Conservation (phyloP, 37 sponge, comb jelly and placozoan species). For the Lycopodina hypogea region DNA sequence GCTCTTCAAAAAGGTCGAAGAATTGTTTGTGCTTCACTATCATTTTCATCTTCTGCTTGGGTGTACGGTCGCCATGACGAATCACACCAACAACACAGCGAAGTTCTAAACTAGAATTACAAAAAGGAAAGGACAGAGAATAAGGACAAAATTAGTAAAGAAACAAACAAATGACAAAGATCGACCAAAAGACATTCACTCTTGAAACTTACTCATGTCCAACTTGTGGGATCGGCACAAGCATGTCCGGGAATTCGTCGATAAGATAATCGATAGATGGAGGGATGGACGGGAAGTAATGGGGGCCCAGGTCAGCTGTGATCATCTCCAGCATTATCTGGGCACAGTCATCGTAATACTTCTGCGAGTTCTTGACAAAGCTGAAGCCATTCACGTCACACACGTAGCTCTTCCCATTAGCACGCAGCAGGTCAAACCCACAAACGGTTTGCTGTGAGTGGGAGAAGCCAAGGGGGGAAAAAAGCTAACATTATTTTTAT, state of each 20-base stretch:
- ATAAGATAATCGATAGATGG: conserved; percentile 48
- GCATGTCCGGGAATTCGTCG: conserved; percentile 44
- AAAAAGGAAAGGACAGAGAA: not conserved
- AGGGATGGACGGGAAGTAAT: conserved; percentile 52
- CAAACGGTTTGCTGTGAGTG: conserved; percentile 91
- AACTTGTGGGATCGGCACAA: conserved; percentile 34
- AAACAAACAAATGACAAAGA: not conserved
- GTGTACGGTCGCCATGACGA: conserved; percentile 92
- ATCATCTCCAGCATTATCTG: conserved; percentile 85
- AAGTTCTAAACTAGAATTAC: conserved; percentile 65
- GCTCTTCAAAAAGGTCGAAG: conserved; percentile 67
- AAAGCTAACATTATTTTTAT: no score
- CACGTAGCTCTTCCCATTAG: conserved; percentile 93
- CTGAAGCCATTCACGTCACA: conserved; percentile 99
- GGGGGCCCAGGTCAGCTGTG: conserved; percentile 57
- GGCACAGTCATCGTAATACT: conserved; percentile 95
- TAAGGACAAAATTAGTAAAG: not conserved
- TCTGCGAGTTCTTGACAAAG: conserved; percentile 92
- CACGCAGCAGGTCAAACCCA: conserved; percentile 92
- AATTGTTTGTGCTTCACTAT: conserved; percentile 67
- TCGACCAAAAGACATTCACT: not conserved
- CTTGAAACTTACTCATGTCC: conserved; percentile 12
- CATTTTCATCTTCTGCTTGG: conserved; percentile 98
- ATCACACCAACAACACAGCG: conserved; percentile 89
- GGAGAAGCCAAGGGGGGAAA: not conserved